phyloP scores from a whole-genome alignment of 2,113 vertebrate species.

The Cisticola juncidis region DNA sequence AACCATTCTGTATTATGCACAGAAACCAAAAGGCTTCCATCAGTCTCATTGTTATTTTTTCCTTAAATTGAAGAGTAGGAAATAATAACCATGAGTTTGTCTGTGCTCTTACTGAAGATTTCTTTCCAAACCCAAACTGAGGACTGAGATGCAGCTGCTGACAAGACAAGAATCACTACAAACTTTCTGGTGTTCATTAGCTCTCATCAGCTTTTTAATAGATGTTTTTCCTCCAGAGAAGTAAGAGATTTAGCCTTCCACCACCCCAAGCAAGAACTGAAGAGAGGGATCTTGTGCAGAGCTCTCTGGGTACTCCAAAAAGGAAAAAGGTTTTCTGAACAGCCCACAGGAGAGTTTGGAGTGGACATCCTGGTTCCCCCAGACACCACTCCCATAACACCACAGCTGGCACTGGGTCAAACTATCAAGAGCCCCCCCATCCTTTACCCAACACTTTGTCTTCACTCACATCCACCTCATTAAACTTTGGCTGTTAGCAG shows the following conservation, averaged over 20 bases:
- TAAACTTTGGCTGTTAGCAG: neutral
- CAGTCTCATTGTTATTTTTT: neutral
- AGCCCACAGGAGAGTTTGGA: neutral
- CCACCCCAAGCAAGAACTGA: neutral
- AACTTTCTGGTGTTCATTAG: neutral
- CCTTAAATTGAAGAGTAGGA: neutral
- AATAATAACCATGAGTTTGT: neutral
- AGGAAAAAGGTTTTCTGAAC: neutral
- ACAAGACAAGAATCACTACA: neutral
- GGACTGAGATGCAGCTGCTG: neutral
- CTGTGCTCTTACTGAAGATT: neutral
- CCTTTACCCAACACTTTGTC: neutral
- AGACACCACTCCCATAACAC: neutral
- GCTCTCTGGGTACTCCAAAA: neutral
- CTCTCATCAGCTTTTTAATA: neutral
- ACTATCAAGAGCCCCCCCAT: neutral
- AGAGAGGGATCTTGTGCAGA: neutral
- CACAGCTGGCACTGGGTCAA: fast-evolving
- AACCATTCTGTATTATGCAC: neutral
- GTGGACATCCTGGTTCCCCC: neutral
- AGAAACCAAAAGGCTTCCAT: neutral
- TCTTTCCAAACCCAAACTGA: neutral
- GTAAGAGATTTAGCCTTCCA: neutral
- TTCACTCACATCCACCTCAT: neutral
- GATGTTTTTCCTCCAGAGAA: neutral